These are phyloP conservation scores for Actenoides hombroni DNA, from an alignment of 2,113 vertebrate genomes.

Conservation along the genomic window DNA sequence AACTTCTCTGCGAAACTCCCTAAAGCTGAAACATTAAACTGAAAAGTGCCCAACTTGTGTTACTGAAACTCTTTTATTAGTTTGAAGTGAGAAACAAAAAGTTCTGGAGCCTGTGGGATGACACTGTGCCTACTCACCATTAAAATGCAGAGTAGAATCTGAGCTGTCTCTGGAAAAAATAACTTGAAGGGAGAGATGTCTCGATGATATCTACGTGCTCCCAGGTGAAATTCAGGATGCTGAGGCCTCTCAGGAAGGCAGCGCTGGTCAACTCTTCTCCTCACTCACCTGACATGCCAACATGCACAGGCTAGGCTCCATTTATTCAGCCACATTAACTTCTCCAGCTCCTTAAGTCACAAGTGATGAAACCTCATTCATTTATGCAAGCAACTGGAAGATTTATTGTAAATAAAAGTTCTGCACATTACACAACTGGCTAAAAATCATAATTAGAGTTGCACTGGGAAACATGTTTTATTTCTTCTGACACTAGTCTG, in stretches of 20 bases:
- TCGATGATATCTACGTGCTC: neutral
- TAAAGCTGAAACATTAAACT: neutral
- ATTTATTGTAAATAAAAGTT: conserved; percentile 70
- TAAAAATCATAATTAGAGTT: conserved; percentile 61
- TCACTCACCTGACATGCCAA: neutral
- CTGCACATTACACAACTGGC: conserved; percentile 61
- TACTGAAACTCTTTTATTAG: neutral
- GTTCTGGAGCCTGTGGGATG: conserved; percentile 3
- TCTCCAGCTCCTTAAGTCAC: neutral
- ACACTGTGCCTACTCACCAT: neutral
- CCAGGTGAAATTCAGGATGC: neutral
- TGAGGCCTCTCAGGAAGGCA: neutral
- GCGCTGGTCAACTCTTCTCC: neutral
- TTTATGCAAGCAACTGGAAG: conserved; percentile 23
- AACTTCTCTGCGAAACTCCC: neutral
- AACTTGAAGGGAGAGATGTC: neutral
- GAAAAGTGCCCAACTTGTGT: neutral
- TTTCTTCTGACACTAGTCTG: conserved; percentile 60
- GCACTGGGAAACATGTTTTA: conserved; percentile 63
- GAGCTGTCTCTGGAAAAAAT: neutral
- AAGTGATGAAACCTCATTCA: conserved; percentile 52
- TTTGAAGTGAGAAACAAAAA: neutral
- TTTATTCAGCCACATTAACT: neutral
- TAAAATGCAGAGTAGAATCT: neutral
- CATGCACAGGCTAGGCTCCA: neutral